These are phyloP conservation scores for Sakesphorus luctuosus DNA, from an alignment of 2,113 vertebrate genomes.

Conservation along the genomic window DNA sequence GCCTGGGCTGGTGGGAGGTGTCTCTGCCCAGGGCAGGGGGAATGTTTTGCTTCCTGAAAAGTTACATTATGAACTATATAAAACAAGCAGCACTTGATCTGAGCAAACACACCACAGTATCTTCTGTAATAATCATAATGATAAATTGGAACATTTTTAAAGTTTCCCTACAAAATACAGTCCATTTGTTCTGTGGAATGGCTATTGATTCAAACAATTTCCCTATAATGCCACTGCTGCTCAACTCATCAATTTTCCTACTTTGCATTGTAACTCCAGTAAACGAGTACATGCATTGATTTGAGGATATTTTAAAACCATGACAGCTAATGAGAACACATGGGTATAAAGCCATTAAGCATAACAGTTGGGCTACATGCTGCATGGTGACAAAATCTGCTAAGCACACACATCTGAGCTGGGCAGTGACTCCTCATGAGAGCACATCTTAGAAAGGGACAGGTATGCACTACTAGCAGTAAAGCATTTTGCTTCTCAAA, in stretches of 20 bases:
- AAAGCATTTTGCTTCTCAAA: neutral
- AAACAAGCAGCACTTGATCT: neutral
- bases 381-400: rapidly evolving
- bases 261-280: neutral
- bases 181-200: conserved; percentile 4
- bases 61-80: neutral
- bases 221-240: neutral
- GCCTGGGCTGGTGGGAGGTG: neutral
- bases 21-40: neutral
- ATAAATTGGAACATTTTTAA: conserved; percentile 35
- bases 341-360: neutral
- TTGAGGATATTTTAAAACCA: neutral
- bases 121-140: neutral
- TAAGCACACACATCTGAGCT: neutral
- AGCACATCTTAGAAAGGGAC: neutral
- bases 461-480: neutral
- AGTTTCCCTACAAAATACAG: neutral
- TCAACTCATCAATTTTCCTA: conserved; percentile 47
- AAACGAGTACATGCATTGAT: neutral
- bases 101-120: neutral
- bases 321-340: neutral
- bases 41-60: neutral
- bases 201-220: conserved; percentile 49
- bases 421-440: neutral
- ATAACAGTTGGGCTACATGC: neutral